These are phyloP conservation scores for Plagiodera versicolora DNA, from an alignment of 2,888 invertebrate species.

Conservation along the genomic window DNA sequence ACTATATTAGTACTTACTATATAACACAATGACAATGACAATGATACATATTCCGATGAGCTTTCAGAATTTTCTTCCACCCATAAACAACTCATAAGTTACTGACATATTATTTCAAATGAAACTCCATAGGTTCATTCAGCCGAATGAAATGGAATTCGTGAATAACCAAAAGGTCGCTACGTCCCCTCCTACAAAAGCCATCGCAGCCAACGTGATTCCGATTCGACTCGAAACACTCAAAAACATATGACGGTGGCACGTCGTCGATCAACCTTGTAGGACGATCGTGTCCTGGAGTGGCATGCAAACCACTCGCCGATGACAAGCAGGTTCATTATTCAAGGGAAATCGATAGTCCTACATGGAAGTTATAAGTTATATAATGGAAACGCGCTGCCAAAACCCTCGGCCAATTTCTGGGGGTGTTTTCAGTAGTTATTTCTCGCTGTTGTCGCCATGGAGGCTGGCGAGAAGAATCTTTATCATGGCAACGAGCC, in stretches of 20 bases:
- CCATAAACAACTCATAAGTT: too few species aligned
- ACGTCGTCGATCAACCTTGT: neutral
- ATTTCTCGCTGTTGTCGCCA: neutral
- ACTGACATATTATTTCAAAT: too few species aligned
- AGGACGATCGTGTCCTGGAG: neutral
- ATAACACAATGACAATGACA: too few species aligned
- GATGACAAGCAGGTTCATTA: slow-evolving; percentile 24
- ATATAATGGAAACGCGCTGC: neutral
- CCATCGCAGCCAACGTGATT: neutral
- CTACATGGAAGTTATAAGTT: neutral
- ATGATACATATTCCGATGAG: too few species aligned
- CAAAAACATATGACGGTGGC: neutral
- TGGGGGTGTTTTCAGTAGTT: neutral
- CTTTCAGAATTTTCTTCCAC: too few species aligned
- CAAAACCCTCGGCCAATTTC: neutral
- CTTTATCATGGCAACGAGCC: neutral
- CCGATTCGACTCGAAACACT: neutral
- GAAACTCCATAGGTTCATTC: too few species aligned
- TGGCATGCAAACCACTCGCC: slow-evolving; percentile 17
- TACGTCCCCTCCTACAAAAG: too few species aligned
- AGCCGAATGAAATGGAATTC: too few species aligned
- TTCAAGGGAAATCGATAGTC: slow-evolving; percentile 8
- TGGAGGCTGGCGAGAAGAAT: neutral
- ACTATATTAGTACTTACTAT: too few species aligned
- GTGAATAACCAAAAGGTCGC: too few species aligned